Conservation (phyloP, 2,888 invertebrate genomes). For the Tenthredo scrophulariae region DNA sequence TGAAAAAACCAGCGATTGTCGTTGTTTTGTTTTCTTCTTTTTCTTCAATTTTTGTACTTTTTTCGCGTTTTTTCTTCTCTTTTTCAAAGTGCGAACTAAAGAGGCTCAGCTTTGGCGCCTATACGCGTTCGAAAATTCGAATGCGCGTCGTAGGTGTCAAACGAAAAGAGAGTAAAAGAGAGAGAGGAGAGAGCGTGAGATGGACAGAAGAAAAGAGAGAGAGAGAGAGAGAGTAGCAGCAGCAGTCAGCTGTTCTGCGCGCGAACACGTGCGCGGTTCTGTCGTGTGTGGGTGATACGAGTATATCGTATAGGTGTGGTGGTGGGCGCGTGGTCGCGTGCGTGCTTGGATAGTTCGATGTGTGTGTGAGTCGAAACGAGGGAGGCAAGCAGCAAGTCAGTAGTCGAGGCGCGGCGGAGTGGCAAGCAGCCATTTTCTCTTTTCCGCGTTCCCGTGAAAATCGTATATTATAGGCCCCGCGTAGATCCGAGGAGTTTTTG, state of each 20-base stretch:
- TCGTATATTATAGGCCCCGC: background rate
- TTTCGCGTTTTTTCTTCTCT: background rate
- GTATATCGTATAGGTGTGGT: slow-evolving; percentile 65
- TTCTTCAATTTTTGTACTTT: background rate
- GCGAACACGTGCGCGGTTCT: slow-evolving; percentile 75
- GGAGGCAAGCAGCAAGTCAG: slow-evolving; percentile 74
- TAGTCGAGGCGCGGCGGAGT: slow-evolving; percentile 77
- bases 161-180: background rate
- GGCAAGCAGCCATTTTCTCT: slow-evolving; percentile 76
- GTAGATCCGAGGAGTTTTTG: too few species aligned
- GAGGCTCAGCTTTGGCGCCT: background rate
- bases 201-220: background rate
- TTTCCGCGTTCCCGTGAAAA: slow-evolving; percentile 48
- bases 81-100: background rate
- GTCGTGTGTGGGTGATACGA: slow-evolving; percentile 56
- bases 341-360: background rate
- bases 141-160: background rate
- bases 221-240: background rate
- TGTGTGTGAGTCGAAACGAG: slow-evolving; percentile 69
- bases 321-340: slow-evolving; percentile 49
- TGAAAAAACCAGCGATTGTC: too few species aligned
- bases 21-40: background rate
- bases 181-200: background rate
- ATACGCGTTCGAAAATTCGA: background rate
- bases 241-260: slow-evolving; percentile 76